phyloP scores from a whole-genome alignment of 37 sponge, comb jelly and placozoan genomes.

The Halichondria panicea region DNA sequence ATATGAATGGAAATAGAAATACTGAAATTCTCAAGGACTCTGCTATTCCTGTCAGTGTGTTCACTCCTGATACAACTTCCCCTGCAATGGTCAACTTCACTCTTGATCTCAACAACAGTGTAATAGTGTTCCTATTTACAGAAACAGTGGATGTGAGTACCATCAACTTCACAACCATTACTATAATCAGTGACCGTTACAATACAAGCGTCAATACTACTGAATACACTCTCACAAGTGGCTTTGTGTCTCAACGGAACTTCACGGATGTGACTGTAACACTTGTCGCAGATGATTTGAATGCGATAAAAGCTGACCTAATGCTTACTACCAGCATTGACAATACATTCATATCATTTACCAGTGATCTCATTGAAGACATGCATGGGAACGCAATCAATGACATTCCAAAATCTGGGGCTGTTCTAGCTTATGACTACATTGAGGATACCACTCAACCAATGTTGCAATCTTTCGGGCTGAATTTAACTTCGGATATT shows the following conservation, averaged over 20 bases:
- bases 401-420: conserved; percentile 13
- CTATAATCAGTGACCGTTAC: conserved; percentile 31
- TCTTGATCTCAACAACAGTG: conserved; percentile 71
- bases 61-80: conserved; percentile 35
- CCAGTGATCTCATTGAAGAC: conserved; percentile 52
- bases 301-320: conserved; percentile 56
- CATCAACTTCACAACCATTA: conserved; percentile 56
- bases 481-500: conserved; percentile 61
- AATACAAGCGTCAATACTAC: background rate
- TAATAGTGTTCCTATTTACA: conserved; percentile 55
- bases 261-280: conserved; percentile 73
- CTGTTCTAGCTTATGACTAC: conserved; percentile 48
- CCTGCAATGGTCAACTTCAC: conserved; percentile 59
- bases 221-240: conserved; percentile 56
- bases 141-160: conserved; percentile 73
- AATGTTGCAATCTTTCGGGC: conserved; percentile 33
- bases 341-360: conserved; percentile 55
- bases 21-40: conserved; percentile 30
- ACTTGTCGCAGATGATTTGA: conserved; percentile 54
- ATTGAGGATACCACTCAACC: conserved; percentile 66
- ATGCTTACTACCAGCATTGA: conserved; percentile 47
- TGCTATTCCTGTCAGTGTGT: conserved; percentile 41
- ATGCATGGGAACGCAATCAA: conserved; percentile 61
- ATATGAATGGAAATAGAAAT: conserved; percentile 60
- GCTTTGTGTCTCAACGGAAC: conserved; percentile 45